Percentiles rank a stretch among this genome's conserved stretches.
Conservation (phyloP, 2,888 invertebrate species). For the Cheilosia soror region DNA sequence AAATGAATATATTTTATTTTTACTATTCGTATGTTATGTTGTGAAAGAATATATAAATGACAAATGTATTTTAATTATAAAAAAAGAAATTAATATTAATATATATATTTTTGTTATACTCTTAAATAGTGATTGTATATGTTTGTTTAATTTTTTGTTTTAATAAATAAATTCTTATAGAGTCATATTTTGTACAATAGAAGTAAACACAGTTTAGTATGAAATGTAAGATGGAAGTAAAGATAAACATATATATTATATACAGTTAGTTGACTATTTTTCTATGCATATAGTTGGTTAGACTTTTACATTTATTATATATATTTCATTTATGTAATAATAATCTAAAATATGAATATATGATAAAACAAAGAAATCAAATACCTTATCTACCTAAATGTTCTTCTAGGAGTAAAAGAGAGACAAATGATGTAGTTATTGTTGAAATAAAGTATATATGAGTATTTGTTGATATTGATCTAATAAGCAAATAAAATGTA, state of each 20-base stretch:
- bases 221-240: slow-evolving; percentile 42
- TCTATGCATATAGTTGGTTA: slow-evolving; percentile 63
- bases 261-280: slow-evolving; percentile 61
- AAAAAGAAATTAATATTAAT: not conserved
- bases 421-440: slow-evolving; percentile 55
- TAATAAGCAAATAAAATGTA: slow-evolving; percentile 38
- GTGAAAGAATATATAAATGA: slow-evolving; percentile 42
- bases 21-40: slow-evolving; percentile 38
- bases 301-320: slow-evolving; percentile 47
- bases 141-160: slow-evolving; percentile 41
- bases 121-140: slow-evolving; percentile 41
- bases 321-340: slow-evolving; percentile 24
- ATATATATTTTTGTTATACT: slow-evolving; percentile 48
- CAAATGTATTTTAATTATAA: slow-evolving; percentile 24
- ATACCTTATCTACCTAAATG: slow-evolving; percentile 66
- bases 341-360: slow-evolving; percentile 13
- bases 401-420: slow-evolving; percentile 50
- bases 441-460: slow-evolving; percentile 42
- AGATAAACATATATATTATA: slow-evolving; percentile 48
- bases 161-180: slow-evolving; percentile 35
- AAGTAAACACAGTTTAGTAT: slow-evolving; percentile 18
- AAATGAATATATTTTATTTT: slow-evolving; percentile 48
- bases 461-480: slow-evolving; percentile 64
- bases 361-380: slow-evolving; percentile 34
- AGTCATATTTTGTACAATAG: slow-evolving; percentile 52